Base-by-base conservation (phyloP, 2,113 vertebrate genomes). In the Alouatta palliata region DNA sequence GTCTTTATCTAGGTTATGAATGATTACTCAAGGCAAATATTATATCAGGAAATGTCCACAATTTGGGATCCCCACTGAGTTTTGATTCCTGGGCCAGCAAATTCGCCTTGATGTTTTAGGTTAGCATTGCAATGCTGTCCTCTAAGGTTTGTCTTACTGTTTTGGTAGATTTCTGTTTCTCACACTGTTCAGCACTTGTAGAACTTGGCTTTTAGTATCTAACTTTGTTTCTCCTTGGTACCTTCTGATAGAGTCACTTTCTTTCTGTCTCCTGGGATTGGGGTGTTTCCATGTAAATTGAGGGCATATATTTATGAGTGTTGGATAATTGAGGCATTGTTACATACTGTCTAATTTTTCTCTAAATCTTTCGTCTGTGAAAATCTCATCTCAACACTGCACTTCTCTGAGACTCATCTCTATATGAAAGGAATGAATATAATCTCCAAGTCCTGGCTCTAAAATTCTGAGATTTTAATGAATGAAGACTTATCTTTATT, bases 381-480 rank as follows among this genome's bases (percentile, higher is more conserved):
- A 84, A 90, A 61, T 80, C 30, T 83, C 45, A 77, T 95, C 30
- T 89, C 47, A 92, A 77, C 40, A 80, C n/a, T 83, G 11, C 0
- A 68, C n/a, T 3, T 87, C 54, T 80, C 16, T 87, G 81, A 25
- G 27, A 25, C 45, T 94, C 47, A 90, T 75, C 32, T 94, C 23
- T 64, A 68, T 92, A 83, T 94, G 37, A 86, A 71, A 75, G 20
- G 12, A 66, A 80, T 80, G 37, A 90, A 97, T 73, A 52, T 25
- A 73, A 20, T 90, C 40, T 82, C 79, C 12, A 82, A 90, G n/a
- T 76, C 25, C 40, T 89, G 40, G 61, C 61, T 90, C 49, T 82
- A 93, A 73, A 96, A 66, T 87, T 81, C 21, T 95, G 49, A 88
- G 30, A 45, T 94, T 97, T 92, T 76, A 90, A 93, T 81, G 71